Conservation (phyloP, 1,140 invertebrate species). For the Vanessa tameamea region DNA sequence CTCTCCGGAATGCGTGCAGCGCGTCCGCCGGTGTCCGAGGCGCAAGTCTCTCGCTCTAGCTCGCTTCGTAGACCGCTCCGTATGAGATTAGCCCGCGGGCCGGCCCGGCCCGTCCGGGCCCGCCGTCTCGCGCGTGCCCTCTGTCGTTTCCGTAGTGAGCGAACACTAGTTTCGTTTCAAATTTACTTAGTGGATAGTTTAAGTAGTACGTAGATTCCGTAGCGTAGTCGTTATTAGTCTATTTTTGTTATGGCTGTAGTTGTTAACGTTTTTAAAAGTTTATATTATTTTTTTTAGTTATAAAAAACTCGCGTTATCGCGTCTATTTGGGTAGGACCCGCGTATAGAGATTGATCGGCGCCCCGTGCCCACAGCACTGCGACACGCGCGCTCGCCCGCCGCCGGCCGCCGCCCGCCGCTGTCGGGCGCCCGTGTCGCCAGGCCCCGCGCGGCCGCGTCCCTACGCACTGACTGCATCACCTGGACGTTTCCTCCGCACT, state of each 20-base stretch:
- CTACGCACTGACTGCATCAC: conserved; percentile 52
- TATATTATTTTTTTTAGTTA: conserved; percentile 74
- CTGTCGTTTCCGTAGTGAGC: conserved; percentile 69
- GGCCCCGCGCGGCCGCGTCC: conserved; percentile 41
- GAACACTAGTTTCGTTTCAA: conserved; percentile 76
- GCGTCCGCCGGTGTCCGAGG: conserved; percentile 35
- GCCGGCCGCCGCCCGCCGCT: conserved; percentile 22
- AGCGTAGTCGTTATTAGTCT: conserved; percentile 77
- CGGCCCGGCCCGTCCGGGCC: conserved; percentile 38
- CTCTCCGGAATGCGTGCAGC: conserved; percentile 17
- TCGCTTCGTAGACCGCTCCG: conserved; percentile 61
- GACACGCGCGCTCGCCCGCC: conserved; percentile 27
- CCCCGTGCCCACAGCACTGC: conserved; percentile 23
- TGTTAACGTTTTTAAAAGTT: conserved; percentile 79
- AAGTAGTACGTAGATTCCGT: conserved; percentile 75
- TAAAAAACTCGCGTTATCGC: conserved; percentile 62
- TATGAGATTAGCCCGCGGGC: conserved; percentile 52
- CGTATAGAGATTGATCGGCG: conserved; percentile 16
- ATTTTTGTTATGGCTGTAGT: conserved; percentile 80
- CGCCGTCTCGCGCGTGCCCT: conserved; percentile 44
- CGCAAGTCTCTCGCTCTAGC: conserved; percentile 49
- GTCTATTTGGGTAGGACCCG: conserved; percentile 49
- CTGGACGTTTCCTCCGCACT: conserved; percentile 58
- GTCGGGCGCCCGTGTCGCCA: conserved; percentile 38
- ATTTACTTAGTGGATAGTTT: conserved; percentile 74